These are phyloP conservation scores for Oryzias melastigma DNA, from an alignment of 2,113 vertebrate genomes.

Conservation along the genomic window DNA sequence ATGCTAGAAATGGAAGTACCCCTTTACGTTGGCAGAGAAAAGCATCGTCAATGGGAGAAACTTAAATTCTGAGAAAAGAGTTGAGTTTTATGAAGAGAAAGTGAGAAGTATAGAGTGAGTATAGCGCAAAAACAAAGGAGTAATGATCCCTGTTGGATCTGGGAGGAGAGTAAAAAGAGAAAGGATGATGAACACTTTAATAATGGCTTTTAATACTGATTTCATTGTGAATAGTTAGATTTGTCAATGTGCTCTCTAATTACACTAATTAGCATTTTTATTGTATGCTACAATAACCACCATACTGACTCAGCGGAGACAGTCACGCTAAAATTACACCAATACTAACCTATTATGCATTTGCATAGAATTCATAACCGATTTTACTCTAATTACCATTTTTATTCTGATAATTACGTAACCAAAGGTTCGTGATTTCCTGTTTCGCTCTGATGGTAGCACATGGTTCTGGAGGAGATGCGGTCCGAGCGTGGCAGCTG, in stretches of 20 bases:
- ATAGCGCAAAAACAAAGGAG: too few species aligned
- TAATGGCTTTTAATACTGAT: background rate
- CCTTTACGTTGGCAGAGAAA: too few species aligned
- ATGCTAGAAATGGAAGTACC: constrained; percentile 2
- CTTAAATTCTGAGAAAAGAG: background rate
- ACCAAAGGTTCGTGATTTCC: constrained; percentile 3
- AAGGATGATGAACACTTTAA: too few species aligned
- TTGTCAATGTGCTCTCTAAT: background rate
- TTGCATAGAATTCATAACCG: background rate
- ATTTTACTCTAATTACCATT: background rate
- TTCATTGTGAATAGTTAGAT: background rate
- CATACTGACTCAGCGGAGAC: background rate
- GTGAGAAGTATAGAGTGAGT: too few species aligned
- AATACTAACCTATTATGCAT: background rate
- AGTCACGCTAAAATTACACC: background rate
- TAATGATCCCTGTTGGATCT: background rate
- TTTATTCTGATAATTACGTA: background rate
- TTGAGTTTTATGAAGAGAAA: background rate
- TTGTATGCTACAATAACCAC: background rate
- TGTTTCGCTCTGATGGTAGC: constrained; percentile 7
- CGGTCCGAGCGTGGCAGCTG: constrained; percentile 23
- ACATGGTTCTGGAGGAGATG: background rate
- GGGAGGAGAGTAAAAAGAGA: background rate
- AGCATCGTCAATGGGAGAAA: background rate
- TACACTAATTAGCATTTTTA: background rate